Evolutionary conservation across 2,113 vertebrate genomes (phyloP).

Genomic region (Grammomys surdaster): DNA sequence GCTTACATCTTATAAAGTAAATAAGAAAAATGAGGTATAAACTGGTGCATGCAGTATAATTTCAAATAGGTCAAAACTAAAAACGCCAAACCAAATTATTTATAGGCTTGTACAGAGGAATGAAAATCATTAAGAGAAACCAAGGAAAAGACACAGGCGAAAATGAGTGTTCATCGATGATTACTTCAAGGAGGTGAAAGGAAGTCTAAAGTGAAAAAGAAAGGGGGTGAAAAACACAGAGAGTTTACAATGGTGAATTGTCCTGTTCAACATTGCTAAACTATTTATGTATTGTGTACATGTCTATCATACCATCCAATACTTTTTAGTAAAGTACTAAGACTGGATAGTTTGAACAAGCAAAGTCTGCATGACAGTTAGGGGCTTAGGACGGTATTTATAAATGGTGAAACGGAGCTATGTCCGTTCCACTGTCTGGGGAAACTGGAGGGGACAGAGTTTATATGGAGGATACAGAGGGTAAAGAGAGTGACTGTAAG

Average conservation of each 20-base stretch:
- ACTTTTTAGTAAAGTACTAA: conserved; percentile 34
- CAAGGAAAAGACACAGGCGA: background rate
- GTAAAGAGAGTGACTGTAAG: background rate
- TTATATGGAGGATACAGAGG: background rate
- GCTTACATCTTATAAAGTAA: conserved; percentile 30
- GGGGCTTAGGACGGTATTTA: background rate
- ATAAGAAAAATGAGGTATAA: conserved; percentile 31
- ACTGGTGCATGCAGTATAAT: background rate
- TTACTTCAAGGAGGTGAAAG: background rate
- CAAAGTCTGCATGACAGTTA: background rate
- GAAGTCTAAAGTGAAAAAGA: background rate
- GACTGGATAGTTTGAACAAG: conserved; percentile 13
- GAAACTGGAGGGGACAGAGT: background rate
- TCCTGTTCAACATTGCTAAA: background rate
- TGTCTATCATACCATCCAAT: background rate
- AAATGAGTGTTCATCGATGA: background rate
- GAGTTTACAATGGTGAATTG: background rate
- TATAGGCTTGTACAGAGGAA: background rate
- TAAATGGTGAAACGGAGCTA: background rate
- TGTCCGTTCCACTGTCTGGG: background rate
- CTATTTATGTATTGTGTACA: background rate
- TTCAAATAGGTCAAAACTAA: conserved; percentile 50
- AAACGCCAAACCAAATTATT: background rate
- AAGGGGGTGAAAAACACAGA: too few species aligned
- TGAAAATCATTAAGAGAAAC: conserved; percentile 8